Base-by-base conservation (phyloP, 2,888 invertebrate genomes). In the Heteromyza rotundicornis region DNA sequence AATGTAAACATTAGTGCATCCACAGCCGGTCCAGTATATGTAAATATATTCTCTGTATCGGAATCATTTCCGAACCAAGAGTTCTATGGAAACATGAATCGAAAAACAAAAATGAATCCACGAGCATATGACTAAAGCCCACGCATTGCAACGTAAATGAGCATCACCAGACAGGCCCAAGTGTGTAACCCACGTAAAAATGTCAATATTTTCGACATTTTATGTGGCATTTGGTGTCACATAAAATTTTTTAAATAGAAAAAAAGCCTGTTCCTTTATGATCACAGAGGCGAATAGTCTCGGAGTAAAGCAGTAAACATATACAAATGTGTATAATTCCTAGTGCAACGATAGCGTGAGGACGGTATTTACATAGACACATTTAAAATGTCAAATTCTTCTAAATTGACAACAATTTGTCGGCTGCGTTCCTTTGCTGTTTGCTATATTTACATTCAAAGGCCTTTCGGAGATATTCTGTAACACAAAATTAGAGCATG, bases 151-250 rank as follows among this genome's bases (percentile, higher is more conserved):
- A 32, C 12, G 32, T 32, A 32, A 5, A 32, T 32, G 12, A 32
- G 12, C 5, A 32, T 32, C 32, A 32, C 7, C 40, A 40, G 16
- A 40, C 40, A 40, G 40, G 14, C 40, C 10, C 40, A n/a, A 40
- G 14, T 40, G 5, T 10, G 40, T 40, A 3, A n/a, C 14, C 10
- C 40, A 40, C 40, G 47, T 20, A 47, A 19, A 47, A 47, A 3
- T 47, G 47, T 47, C 47, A 20, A 47, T 19, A 20, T 47, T 47
- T 47, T 19, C 47, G 47, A 47, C 47, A 47, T 47, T 40, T n/a
- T 3, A 5, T 19, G 20, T 40, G 40, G n/a, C 40, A 40, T 5
- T 14, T n/a, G n/a, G n/a, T n/a, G n/a, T n/a, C n/a, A n/a, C n/a
- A n/a, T n/a, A n/a, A n/a, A n/a, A n/a, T n/a, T n/a, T n/a, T n/a